phyloP scores from a whole-genome alignment of 2,113 vertebrate species.

The Donacobius atricapilla region DNA sequence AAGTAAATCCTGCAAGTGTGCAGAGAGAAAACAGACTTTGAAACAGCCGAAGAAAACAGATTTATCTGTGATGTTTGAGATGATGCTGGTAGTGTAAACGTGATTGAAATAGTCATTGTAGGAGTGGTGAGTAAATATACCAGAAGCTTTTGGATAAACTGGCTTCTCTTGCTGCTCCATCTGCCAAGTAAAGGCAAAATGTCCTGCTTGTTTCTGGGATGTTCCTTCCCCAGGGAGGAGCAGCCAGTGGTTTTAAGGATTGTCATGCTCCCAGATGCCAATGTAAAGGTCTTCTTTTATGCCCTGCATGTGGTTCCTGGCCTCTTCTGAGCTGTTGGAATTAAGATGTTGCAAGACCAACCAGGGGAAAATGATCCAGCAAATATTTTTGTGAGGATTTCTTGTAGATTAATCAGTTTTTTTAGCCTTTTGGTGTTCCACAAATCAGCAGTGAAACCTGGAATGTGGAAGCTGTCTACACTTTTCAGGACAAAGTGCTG shows the following conservation, averaged over 20 bases:
- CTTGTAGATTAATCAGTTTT: not conserved
- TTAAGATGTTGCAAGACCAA: not conserved
- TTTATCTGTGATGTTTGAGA: slow-evolving; percentile 1
- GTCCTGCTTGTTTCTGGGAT: not conserved
- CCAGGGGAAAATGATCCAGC: not conserved
- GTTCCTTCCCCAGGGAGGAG: not conserved
- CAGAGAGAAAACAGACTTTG: slow-evolving; percentile 7
- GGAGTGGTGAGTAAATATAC: not conserved
- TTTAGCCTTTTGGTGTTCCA: not conserved
- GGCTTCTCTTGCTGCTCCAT: not conserved
- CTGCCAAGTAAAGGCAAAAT: not conserved
- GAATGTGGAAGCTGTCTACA: not conserved
- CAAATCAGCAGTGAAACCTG: not conserved
- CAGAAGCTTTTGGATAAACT: not conserved
- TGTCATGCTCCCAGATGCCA: not conserved
- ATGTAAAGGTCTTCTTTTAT: not conserved
- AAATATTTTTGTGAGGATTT: not conserved
- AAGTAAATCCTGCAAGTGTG: slow-evolving; percentile 29
- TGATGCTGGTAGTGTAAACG: not conserved
- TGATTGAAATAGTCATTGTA: slow-evolving; percentile 16
- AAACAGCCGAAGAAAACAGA: not conserved
- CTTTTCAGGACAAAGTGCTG: not conserved
- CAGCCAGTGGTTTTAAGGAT: not conserved
- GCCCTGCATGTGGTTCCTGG: not conserved
- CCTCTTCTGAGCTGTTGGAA: not conserved